Conservation (phyloP, 1,140 invertebrate species). For the Acyrthosiphon pisum region DNA sequence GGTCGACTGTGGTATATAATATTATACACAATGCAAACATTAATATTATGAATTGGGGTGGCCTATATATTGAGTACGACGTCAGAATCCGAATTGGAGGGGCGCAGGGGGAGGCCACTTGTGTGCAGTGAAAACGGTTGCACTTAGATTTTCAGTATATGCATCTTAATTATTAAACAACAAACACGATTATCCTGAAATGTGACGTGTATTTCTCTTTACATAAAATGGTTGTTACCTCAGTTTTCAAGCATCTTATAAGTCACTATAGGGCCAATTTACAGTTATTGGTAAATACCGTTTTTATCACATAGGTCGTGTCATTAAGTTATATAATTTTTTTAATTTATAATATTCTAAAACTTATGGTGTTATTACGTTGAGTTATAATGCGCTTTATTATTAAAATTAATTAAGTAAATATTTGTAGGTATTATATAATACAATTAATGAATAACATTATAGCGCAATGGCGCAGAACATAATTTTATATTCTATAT, state of each 20-base stretch:
- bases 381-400: background rate
- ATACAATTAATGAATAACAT: background rate
- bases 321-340: background rate
- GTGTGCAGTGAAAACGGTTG: too few species aligned
- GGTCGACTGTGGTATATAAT: background rate
- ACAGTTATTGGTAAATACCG: background rate
- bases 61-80: background rate
- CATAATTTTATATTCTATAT: background rate
- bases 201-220: background rate
- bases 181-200: background rate
- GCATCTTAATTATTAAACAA: background rate
- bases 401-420: background rate
- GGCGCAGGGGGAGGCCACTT: too few species aligned
- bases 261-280: background rate
- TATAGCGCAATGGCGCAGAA: background rate
- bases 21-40: too few species aligned
- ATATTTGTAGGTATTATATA: constrained; percentile 15
- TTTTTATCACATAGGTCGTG: background rate
- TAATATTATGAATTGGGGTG: background rate
- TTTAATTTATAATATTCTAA: background rate
- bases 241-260: background rate
- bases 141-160: too few species aligned
- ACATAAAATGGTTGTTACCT: too few species aligned
- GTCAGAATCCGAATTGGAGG: background rate
- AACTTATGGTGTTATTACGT: background rate